A percentile compares a stretch with the other conserved stretches of the same genome.
Evolutionary conservation across 1,140 invertebrate genomes (phyloP).

Genomic region (Dendrolimus kikuchii): DNA sequence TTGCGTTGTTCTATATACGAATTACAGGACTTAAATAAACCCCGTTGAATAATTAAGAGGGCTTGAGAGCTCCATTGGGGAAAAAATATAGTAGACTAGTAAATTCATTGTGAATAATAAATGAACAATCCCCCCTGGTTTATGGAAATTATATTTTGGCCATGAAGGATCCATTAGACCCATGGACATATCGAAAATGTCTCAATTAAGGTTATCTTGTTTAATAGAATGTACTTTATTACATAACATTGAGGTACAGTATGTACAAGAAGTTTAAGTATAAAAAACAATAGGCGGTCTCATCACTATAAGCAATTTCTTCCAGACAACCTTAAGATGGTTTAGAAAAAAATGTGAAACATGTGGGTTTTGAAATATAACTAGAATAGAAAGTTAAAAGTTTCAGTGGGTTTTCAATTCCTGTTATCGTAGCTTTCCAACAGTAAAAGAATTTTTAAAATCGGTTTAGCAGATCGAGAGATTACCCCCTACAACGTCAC

Average conservation of each 20-base stretch:
- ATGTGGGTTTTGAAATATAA: too few species aligned
- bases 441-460: too few species aligned
- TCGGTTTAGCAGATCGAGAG: too few species aligned
- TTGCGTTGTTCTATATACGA: too few species aligned
- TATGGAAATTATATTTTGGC: slow-evolving; percentile 23
- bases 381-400: too few species aligned
- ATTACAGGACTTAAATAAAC: slow-evolving; percentile 21
- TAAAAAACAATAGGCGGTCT: too few species aligned
- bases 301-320: too few species aligned
- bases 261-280: not conserved
- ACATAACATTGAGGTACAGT: not conserved
- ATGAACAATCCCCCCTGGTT: slow-evolving; percentile 41
- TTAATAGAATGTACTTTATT: not conserved
- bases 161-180: slow-evolving; percentile 22
- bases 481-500: too few species aligned
- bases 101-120: slow-evolving; percentile 62
- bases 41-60: slow-evolving; percentile 49
- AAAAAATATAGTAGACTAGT: slow-evolving; percentile 45
- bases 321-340: too few species aligned
- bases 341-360: too few species aligned
- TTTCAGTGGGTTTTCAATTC: too few species aligned
- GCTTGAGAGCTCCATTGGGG: slow-evolving; percentile 37
- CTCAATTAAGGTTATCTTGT: slow-evolving; percentile 23
- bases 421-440: too few species aligned
- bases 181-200: slow-evolving; percentile 24